Base-by-base conservation (phyloP, 1,140 invertebrate species). In the Subanguina moxae region DNA sequence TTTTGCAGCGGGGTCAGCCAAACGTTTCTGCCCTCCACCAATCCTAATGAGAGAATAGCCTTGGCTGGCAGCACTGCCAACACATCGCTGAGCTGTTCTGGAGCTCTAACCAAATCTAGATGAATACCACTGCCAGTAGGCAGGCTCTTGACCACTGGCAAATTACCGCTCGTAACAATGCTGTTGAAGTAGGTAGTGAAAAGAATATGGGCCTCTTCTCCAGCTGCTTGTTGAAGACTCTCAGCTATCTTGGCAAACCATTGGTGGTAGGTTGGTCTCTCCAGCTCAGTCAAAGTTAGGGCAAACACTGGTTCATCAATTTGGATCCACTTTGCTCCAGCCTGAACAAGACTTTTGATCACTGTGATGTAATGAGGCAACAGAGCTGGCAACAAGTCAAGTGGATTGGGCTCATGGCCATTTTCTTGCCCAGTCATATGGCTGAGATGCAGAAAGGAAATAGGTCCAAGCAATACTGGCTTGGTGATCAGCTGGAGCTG, bases 161-260 rank as follows among this genome's bases (percentile, higher is more conserved):
- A 43, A n/a, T 61, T 61, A 15, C 58, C 59, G 27, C 27, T 52
- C 23, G 42, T 30, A 23, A 25, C 64, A 52, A 65, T 65, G 19
- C 42, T 27, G 21, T 64, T 65, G 64, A 65, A 65, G 25, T 28
- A 65, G 17, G 64, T 65, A 15, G 64, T 65, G 45, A 65, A 65
- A 0, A 65, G 7, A 19, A 65, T 21, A 9, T 65, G 64, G 17
- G 64, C 32, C 30, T 64, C 48, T 52, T 23, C 19, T n/a, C 42
- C 64, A 21, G 64, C 57, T 32, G 48, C 64, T 38, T 65, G 64
- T 32, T 57, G 62, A 11, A 64, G 17, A 19, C 43, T 17, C 9
- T 27, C 25, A 19, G 62, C 62, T 7, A 27, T 13, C 23, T 64
- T 21, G 28, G 27, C 43, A 48, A 64, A 64, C 42, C 43, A 43